Evolutionary conservation across 2,888 invertebrate genomes (phyloP).

Genomic region (Epinotia demarniana): DNA sequence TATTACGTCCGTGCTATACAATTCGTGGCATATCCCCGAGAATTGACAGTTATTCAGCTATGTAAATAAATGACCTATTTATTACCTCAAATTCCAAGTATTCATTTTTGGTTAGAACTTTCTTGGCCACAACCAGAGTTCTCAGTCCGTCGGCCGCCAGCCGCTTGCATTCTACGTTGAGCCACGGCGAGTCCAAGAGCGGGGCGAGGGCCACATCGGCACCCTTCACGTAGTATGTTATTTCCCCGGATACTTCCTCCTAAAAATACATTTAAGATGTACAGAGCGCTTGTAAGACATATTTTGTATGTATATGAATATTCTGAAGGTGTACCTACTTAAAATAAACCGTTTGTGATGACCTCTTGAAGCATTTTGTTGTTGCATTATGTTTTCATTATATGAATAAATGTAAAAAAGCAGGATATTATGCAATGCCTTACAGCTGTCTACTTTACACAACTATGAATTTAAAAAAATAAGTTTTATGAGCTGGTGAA

Average conservation of each 20-base stretch:
- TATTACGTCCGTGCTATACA: too few species aligned
- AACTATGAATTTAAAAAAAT: background rate
- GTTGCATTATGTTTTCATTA: background rate
- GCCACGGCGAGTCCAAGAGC: slow-evolving; percentile 97
- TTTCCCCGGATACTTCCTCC: slow-evolving; percentile 92
- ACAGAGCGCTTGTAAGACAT: too few species aligned
- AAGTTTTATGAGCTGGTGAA: too few species aligned
- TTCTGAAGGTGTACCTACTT: background rate
- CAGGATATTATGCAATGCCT: background rate
- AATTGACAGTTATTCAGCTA: background rate
- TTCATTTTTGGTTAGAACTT: slow-evolving; percentile 87
- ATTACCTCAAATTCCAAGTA: slow-evolving; percentile 88
- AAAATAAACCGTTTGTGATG: background rate
- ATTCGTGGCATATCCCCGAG: too few species aligned
- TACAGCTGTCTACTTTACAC: background rate
- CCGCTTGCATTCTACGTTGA: slow-evolving; percentile 96
- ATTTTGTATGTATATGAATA: background rate
- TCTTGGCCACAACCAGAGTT: slow-evolving; percentile 92
- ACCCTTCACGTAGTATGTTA: slow-evolving; percentile 98
- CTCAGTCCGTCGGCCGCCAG: slow-evolving; percentile 96
- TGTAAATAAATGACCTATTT: background rate
- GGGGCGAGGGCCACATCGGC: slow-evolving; percentile 96
- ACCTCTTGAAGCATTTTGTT: background rate
- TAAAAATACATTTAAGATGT: slow-evolving; percentile 56
- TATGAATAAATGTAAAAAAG: background rate